Base-by-base conservation (phyloP, 2,113 vertebrate genomes). In the Rousettus leschenaultii region DNA sequence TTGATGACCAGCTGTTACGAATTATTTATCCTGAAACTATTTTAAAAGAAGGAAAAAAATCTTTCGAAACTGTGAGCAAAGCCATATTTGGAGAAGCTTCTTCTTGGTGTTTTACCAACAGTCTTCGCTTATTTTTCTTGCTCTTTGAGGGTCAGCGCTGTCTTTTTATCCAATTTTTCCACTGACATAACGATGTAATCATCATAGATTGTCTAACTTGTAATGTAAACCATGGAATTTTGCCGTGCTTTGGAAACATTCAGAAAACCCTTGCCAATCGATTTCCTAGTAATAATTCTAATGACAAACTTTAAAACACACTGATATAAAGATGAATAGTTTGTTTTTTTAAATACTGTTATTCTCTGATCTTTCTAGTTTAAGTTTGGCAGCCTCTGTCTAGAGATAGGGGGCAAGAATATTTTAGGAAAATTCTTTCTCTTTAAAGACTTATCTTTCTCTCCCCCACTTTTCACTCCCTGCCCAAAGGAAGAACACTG, bases 31-130 rank as follows among this genome's bases (percentile, higher is more conserved):
- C n/a, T 65, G 43, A 79, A 95, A 70, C 57, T 83, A n/a, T 92
- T 96, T 95, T 80, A 89, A 87, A 96, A 87, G n/a, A 55, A 30
- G 35, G 86, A 51, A 78, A 79, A 92, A 84, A 71, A 1, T 59
- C 11, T 89, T 70, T 78, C 26, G 30, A 77, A 93, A 43, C 51
- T 30, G 9, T 19, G 55, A 94, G 68, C 78, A 80, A 88, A 16
- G 30, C 77, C 75, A n/a, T 51, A 16, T 84, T 74, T 91, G 73
- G 75, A 94, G 55, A 75, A n/a, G 40, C n/a, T 79, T 26, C 43
- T 16, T 68, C 2, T 48, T 38, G 9, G 73, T 70, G 40, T 92
- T 82, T 80, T 57, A 61, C 30, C 48, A 53, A 77, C 26, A 89
- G 51, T 18, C 43, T 71, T 71, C 3, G 1, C 83, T 89, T 78